Conservation (phyloP, 2,797 vertebrate genomes). For the Gymnothorax javanicus region DNA sequence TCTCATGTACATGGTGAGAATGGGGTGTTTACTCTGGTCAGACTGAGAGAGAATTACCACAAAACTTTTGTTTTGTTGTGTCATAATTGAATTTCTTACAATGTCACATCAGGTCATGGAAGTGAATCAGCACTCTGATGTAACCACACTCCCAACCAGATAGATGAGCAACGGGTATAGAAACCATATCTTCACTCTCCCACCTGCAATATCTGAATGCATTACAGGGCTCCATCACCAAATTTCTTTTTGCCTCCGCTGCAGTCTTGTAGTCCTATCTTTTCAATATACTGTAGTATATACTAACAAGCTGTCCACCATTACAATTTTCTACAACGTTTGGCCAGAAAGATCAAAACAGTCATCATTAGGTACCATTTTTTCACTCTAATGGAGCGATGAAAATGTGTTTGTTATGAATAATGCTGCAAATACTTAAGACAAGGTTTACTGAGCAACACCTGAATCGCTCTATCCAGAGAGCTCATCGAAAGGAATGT, state of each 20-base stretch:
- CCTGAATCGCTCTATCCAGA: neutral
- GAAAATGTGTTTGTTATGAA: neutral
- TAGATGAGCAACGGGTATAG: neutral
- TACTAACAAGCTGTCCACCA: neutral
- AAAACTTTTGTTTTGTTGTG: neutral
- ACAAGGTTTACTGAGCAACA: neutral
- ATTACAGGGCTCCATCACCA: neutral
- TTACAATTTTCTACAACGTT: neutral
- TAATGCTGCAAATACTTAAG: neutral
- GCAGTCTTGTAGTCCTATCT: neutral
- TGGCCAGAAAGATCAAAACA: neutral
- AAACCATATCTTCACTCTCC: neutral
- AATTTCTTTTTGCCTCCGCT: neutral
- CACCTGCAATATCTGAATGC: neutral
- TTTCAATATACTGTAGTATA: neutral
- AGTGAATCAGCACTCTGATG: conserved; percentile 22
- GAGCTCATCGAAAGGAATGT: neutral
- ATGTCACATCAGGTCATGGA: neutral
- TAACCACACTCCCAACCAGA: neutral
- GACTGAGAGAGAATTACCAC: neutral
- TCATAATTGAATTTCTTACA: neutral
- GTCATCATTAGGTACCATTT: neutral
- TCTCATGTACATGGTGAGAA: neutral
- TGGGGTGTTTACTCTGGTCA: neutral
- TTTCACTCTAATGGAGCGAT: neutral